Percentiles rank a stretch among this genome's conserved stretches.
Evolutionary conservation across 1,140 invertebrate genomes (phyloP).

Genomic region (Drosophila nikananu): DNA sequence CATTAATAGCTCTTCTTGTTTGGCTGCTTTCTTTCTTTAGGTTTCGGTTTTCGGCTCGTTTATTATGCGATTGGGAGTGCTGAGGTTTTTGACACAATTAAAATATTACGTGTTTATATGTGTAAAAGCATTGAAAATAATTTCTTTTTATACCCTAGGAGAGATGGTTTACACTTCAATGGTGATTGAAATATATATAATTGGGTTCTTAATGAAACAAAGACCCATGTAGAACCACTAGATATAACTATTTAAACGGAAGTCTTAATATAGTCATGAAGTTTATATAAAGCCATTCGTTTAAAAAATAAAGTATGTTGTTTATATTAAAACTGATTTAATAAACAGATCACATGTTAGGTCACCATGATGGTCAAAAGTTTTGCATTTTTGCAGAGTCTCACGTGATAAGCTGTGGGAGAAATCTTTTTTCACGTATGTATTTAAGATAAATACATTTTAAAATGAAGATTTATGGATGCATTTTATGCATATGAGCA

Average conservation of each 20-base stretch:
- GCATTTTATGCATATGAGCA: conserved; percentile 33
- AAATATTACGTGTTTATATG: conserved; percentile 73
- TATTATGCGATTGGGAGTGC: conserved; percentile 54
- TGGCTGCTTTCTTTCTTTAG: conserved; percentile 49
- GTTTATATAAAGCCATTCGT: not conserved
- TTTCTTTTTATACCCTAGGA: conserved; percentile 31
- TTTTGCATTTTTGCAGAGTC: conserved; percentile 2
- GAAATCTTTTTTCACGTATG: not conserved
- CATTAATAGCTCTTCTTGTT: conserved; percentile 40
- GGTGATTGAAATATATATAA: too few species aligned
- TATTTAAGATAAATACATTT: not conserved
- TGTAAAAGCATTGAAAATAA: conserved; percentile 29
- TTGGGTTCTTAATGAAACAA: too few species aligned
- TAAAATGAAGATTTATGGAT: conserved; percentile 7
- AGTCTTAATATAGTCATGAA: not conserved
- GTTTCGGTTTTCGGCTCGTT: conserved; percentile 16
- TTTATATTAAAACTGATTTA: not conserved
- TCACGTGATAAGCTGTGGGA: conserved; percentile 16
- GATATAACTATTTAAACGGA: not conserved
- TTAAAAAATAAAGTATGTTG: not conserved
- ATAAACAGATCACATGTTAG: not conserved
- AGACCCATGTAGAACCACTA: too few species aligned
- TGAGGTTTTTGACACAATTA: conserved; percentile 63
- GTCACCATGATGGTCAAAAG: not conserved
- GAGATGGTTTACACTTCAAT: not conserved